Base-by-base conservation (phyloP, 2,888 invertebrate species). In the Oxycera nigricornis region DNA sequence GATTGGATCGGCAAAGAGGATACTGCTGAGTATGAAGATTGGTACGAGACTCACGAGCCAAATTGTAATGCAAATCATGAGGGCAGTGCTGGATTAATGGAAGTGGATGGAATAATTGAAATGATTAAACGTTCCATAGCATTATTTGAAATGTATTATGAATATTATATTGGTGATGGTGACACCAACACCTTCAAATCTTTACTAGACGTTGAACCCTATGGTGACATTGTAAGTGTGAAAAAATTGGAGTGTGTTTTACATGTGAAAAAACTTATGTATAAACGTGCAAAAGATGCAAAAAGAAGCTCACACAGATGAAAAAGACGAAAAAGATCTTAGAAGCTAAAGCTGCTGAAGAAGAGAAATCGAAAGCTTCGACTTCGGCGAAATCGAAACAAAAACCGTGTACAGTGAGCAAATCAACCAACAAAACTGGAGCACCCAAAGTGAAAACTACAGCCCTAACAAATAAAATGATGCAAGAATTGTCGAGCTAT, bases 11-110 rank as follows among this genome's bases (percentile, higher is more conserved):
- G 46, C 2, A 70, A 52, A 28, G 46, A 41, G 30, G 24, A 28
- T n/a, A 30, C 17, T 30, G 17, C n/a, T 20, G 70, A 70, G 31
- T 70, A 52, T 70, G 52, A 70, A 9, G 28, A 26, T 24, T 70
- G 50, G 26, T 17, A 20, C 14, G 52, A 70, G 24, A 30, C 28
- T 17, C 70, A 70, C 11, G 26, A 26, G 28, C 52, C 52, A 41
- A 17, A 70, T 41, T 70, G 70, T 30, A 50, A 2, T 9, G 31
- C 31, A 2, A 70, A 70, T 70, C 70, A 70, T 55, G 55, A 52
- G 9, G 70, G 52, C 7, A 30, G 20, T 31, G 41, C 55, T 4
- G 70, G 70, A 14, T 31, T 20, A 30, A 70, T 55, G 70, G 70
- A 14, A 22, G 50, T 50, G 11, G 26, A 46, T 50, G 46, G 26